Percentiles rank a stretch among this genome's conserved stretches.
phyloP scores from a whole-genome alignment of 1,140 invertebrate species.

The Papilio xuthus region DNA sequence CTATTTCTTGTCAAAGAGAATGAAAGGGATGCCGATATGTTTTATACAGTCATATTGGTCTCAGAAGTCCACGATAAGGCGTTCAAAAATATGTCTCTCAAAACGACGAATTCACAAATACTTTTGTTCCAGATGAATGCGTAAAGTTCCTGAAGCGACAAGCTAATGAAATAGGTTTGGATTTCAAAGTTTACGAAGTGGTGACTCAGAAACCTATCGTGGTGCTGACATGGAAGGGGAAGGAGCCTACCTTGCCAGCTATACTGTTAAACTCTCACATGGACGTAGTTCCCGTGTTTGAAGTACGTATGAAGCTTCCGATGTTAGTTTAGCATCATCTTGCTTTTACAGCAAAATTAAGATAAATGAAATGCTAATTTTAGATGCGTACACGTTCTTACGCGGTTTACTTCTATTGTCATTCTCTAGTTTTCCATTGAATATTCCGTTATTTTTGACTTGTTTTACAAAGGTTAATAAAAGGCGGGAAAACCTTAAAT shows the following conservation, averaged over 20 bases:
- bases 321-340: background rate
- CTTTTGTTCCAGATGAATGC: slow-evolving; percentile 83
- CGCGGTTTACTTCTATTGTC: too few relatives aligned
- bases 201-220: slow-evolving; percentile 88
- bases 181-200: slow-evolving; percentile 83
- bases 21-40: too few relatives aligned
- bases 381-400: too few relatives aligned
- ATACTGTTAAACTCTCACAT: slow-evolving; percentile 96
- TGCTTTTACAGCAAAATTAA: background rate
- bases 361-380: too few relatives aligned
- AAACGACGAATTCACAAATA: background rate
- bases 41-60: too few relatives aligned
- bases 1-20: too few relatives aligned
- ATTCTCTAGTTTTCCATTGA: too few relatives aligned
- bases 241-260: slow-evolving; percentile 85
- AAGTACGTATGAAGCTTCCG: slow-evolving; percentile 79
- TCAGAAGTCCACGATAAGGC: too few relatives aligned
- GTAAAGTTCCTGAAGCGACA: slow-evolving; percentile 88
- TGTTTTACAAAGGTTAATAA: too few relatives aligned
- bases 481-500: too few relatives aligned
- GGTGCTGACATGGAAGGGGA: slow-evolving; percentile 92
- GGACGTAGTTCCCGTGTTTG: slow-evolving; percentile 96
- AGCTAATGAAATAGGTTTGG: slow-evolving; percentile 86
- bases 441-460: too few relatives aligned
- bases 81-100: too few relatives aligned